These are phyloP conservation scores for Labeo calbasu DNA, from an alignment of 2,797 vertebrate genomes.

Conservation along the genomic window DNA sequence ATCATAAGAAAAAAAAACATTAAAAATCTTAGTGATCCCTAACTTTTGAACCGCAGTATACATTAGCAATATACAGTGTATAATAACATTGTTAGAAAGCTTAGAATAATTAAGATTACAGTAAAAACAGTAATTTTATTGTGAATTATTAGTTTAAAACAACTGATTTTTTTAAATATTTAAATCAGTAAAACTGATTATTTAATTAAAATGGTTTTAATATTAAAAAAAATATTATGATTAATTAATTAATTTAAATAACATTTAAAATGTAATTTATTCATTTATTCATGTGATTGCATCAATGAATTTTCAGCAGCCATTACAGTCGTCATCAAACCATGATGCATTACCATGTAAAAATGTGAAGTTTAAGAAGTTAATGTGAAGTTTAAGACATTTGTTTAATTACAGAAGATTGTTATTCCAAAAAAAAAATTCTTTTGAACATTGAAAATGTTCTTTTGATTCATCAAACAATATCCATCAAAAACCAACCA, in stretches of 20 bases:
- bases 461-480: not conserved
- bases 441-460: not conserved
- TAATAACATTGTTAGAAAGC: not conserved
- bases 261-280: too few species aligned
- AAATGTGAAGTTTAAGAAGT: too few species aligned
- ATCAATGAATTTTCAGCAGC: too few species aligned
- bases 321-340: too few species aligned
- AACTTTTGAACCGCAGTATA: too few species aligned
- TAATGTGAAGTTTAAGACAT: not conserved
- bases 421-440: too few species aligned
- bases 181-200: not conserved
- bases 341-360: too few species aligned
- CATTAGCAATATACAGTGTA: too few species aligned
- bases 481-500: not conserved
- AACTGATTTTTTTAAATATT: not conserved
- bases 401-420: not conserved
- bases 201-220: not conserved
- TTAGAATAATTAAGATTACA: not conserved
- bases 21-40: too few species aligned
- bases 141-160: not conserved
- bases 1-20: too few species aligned
- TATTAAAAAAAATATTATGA: not conserved
- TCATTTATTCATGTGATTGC: too few species aligned
- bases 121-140: not conserved
- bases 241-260: too few species aligned